Base-by-base conservation (phyloP, 2,888 invertebrate species). In the Eurois occulta region DNA sequence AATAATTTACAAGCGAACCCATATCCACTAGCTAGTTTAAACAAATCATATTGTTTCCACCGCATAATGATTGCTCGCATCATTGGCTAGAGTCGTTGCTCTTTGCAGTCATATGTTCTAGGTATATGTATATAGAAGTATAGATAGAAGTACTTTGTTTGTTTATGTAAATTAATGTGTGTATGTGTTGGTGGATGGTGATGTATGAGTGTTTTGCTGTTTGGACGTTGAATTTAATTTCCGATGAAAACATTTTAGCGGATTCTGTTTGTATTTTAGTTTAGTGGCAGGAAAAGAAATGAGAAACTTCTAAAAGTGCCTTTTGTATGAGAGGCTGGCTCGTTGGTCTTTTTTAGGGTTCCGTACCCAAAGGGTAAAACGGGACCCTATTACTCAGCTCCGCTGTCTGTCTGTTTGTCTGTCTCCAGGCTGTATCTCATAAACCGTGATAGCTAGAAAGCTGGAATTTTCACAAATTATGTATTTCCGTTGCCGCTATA, bases 21-120 rank as follows among this genome's bases (percentile, higher is more conserved):
- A 2, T 16, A 18, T 4, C 24, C 5, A 46, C 24, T 1, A 7
- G 0, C 58, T 73, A 71, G 72, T 83, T 28, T n/a, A 60, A 58
- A 41, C 41, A 58, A 80, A 70, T 55, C 72, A 66, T 71, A 80
- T 86, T 79, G 78, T 85, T 83, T 74, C 64, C 28, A 52, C 24
- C 41, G 58, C 66, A 72, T 82, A 67, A 78, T 83, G 67, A 55
- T 55, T 41, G 72, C 75, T 81, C 85, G 83, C 83, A 66, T 88
- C 83, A 86, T 84, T 84, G 88, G 10, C 71, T 66, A 46, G 78
- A 79, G 86, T 86, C 86, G 58, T 84, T 85, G 86, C 77, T 81
- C 87, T 75, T 75, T 60, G 72, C 74, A 35, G 71, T 83, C 85
- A 72, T 77, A 76, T 68, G 46, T 69, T 70, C 43, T 66, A 55